Conservation (phyloP, 2,888 invertebrate species). For the Leptopilina myrica region DNA sequence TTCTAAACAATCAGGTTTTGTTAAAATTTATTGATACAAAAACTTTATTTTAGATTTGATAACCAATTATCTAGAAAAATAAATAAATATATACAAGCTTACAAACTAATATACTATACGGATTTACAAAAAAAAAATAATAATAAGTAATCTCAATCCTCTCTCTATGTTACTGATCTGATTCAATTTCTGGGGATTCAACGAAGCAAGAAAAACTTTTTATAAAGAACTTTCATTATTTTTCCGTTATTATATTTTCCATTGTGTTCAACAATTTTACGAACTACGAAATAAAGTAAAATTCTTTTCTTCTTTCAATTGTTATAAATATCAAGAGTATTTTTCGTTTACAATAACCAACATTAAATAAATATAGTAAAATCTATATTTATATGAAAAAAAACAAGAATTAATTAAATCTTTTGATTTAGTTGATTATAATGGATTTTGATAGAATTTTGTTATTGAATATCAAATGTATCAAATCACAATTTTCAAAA, state of each 20-base stretch:
- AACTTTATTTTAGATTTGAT: neutral
- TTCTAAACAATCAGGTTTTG: neutral
- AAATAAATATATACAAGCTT: neutral
- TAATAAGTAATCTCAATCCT: neutral
- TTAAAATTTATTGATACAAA: neutral
- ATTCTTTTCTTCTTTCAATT: neutral
- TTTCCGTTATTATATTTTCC: neutral
- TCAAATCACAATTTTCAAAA: too few relatives aligned
- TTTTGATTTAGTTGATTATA: too few relatives aligned
- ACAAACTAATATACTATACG: neutral
- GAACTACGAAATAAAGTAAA: neutral
- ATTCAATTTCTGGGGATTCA: neutral
- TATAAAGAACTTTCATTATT: neutral
- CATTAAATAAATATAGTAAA: too few relatives aligned
- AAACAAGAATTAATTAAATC: too few relatives aligned
- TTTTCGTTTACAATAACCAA: too few relatives aligned
- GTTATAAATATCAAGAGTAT: too few relatives aligned
- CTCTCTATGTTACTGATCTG: constrained; percentile 6
- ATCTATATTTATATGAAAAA: too few relatives aligned
- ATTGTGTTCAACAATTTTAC: neutral
- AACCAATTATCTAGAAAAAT: neutral
- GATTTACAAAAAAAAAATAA: neutral
- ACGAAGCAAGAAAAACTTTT: constrained; percentile 3
- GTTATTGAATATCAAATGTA: too few relatives aligned
- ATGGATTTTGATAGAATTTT: too few relatives aligned